Base-by-base conservation (phyloP, 2,113 vertebrate genomes). In the Ceyx cyanopectus region DNA sequence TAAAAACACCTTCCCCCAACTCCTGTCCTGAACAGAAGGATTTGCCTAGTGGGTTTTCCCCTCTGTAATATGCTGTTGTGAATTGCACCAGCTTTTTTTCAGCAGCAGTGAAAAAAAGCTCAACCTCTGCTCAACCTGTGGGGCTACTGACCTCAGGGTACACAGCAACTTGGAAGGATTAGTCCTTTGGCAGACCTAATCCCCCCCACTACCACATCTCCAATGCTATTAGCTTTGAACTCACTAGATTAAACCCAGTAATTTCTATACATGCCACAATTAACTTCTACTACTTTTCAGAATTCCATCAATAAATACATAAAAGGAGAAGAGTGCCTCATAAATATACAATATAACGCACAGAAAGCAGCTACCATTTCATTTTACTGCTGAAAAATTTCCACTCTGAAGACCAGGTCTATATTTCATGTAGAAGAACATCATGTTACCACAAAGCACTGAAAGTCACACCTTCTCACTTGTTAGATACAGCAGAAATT, bases 351-450 rank as follows among this genome's bases (percentile, higher is more conserved):
- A 79, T 75, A 15, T 15, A 83, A 82, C 7, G 53, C 3, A 7
- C 26, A 7, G 40, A 92, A 80, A 84, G 24, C 6, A 62, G 24
- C 24, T 85, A n/a, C 32, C 23, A 43, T 21, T 79, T 92, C 69
- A 68, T 91, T 92, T 58, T 63, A 81, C 41, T 85, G 68, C 46
- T 87, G 60, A 67, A 93, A 73, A 70, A 29, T 43, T 65, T 68
- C 58, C 58, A 40, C 41, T 89, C 67, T 81, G 30, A 89, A 87
- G 61, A 91, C 58, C 41, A 85, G 66, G 54, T 87, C 96, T 88
- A 88, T 76, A 57, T 91, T 95, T 80, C 56, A 57, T 70, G 67
- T 30, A 89, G 58, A 74, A 89, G 58, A 88, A 90, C 56, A 94
- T 73, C 60, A n/a, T 73, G 26, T 76, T 93, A 85, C 68, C 54